Base-by-base conservation (phyloP, 1,140 invertebrate genomes). In the Berghia stephanieae region DNA sequence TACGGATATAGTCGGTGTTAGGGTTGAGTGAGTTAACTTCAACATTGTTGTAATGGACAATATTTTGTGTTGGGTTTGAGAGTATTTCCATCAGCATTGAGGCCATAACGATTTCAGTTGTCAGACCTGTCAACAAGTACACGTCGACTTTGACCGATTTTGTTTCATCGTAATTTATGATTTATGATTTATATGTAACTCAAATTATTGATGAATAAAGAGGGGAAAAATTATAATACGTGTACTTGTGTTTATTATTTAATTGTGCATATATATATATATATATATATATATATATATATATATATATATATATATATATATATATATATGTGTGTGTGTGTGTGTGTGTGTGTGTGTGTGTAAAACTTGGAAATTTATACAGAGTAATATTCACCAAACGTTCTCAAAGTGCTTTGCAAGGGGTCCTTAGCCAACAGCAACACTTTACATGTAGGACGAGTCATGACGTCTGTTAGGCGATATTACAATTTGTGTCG, bases 281-380 rank as follows among this genome's bases (percentile, higher is more conserved):
- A 6, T 8, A 31, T 27, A 31, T 63, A 31, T 63, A 24, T 27
- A 31, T 63, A 31, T 27, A 31, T 63, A 31, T 63, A 31, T 27
- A 31, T 63, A 31, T 63, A 31, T 63, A 31, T 63, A 31, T 63
- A 31, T 16, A 31, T 63, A 31, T 63, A 31, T 63, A 24, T 63
- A 31, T 63, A 31, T 63, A 31, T 63, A 31, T 63, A 31, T 63
- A 31, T 63, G 57, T 63, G 57, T 63, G 57, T 63, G 57, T 63
- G 57, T 63, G 57, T 63, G 57, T 63, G 57, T 63, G 57, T 63
- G 57, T 63, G 57, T 63, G 57, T 63, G n/a, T n/a, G n/a, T n/a
- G n/a, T n/a, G n/a, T n/a, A n/a, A n/a, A n/a, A n/a, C n/a, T n/a
- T n/a, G n/a, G n/a, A n/a, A n/a, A n/a, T n/a, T n/a, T n/a, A n/a